phyloP scores from a whole-genome alignment of 1,140 invertebrate genomes.

The Geopemphigus sp. region DNA sequence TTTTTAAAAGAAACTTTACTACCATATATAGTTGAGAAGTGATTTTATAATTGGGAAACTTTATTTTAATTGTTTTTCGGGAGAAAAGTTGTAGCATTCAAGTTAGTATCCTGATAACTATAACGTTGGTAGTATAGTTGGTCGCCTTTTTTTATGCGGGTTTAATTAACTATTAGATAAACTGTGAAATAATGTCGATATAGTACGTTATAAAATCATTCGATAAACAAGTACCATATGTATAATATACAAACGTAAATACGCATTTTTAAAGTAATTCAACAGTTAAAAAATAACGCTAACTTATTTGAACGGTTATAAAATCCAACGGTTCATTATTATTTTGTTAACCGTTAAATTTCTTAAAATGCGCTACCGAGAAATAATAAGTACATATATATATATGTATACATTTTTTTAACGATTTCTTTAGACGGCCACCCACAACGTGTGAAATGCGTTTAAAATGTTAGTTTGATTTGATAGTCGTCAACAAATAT shows the following conservation, averaged over 20 bases:
- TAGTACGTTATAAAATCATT: neutral
- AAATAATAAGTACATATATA: no score
- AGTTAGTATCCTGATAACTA: neutral
- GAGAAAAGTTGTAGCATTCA: slow-evolving; percentile 2
- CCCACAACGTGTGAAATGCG: no score
- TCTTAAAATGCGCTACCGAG: no score
- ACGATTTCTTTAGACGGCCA: no score
- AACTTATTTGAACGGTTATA: no score
- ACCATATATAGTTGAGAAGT: neutral
- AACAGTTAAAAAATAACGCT: neutral
- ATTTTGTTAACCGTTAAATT: no score
- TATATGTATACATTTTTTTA: no score
- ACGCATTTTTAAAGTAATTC: neutral
- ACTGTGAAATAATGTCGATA: neutral
- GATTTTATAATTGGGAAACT: slow-evolving; percentile 7
- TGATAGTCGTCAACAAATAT: no score
- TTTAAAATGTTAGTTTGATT: no score
- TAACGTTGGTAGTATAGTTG: neutral
- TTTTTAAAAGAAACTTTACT: neutral
- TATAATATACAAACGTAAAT: neutral
- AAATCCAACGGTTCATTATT: no score
- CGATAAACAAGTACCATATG: neutral
- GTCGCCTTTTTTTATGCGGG: neutral
- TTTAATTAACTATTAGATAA: neutral
- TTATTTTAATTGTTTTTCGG: neutral